Base-by-base conservation (phyloP, 2,113 vertebrate genomes). In the Pangasianodon hypophthalmus region DNA sequence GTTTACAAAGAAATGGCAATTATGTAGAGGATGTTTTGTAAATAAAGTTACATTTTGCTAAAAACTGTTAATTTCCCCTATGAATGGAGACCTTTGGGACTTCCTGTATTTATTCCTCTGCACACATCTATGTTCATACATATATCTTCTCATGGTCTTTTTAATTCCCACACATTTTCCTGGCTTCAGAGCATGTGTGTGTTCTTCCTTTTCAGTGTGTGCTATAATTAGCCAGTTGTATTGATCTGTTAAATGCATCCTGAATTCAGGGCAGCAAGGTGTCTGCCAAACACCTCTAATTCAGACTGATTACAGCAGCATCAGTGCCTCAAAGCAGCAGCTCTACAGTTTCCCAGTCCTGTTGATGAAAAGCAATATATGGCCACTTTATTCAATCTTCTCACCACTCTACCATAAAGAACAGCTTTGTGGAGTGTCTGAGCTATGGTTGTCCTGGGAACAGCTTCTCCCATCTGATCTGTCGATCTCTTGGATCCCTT, bases 261-360 rank as follows among this genome's bases (percentile, higher is more conserved):
- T 87, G 85, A 73, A 89, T 79, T 77, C 80, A 85, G 6, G 48
- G 52, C 54, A 62, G 54, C 11, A 67, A 86, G 44, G 41, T 82
- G 81, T 88, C 79, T 87, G 86, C 69, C 86, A 88, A 79, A 86
- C 75, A 77, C 21, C 29, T 54, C 81, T 88, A 90, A 90, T 92
- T 91, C 84, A 90, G 90, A 91, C 75, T 18, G n/a, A 90, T 91
- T 87, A 89, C 67, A 75, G n/a, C 60, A 75, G 58, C 73, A 88
- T 82, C 64, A 91, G 41, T 16, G 44, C 77, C 73, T 85, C 87
- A 62, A 60, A 84, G 44, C 77, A 83, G n/a, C 56, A 89, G 84
- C 80, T 56, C 11, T 69, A 37, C 37, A 52, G 11, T 52, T 13
- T 52, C 50, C 50, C 50, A 52, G 11, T 52, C 50, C 10, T 13